A percentile compares a stretch with the other conserved stretches of the same genome.
Conservation (phyloP, 2,888 invertebrate genomes). For the Teleogryllus oceanicus region DNA sequence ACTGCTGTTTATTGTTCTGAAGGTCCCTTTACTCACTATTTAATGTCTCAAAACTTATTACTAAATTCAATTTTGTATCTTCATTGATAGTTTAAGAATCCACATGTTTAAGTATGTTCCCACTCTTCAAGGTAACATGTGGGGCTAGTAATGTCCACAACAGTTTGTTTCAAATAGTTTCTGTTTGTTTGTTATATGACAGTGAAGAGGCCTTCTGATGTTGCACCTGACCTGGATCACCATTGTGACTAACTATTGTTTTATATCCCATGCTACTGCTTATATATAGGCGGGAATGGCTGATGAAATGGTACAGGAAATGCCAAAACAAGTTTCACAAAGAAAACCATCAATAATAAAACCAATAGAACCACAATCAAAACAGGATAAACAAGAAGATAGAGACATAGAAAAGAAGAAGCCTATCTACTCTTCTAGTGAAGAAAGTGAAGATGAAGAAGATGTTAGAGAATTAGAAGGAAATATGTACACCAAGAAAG, state of each 20-base stretch:
- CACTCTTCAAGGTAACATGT: too few relatives aligned
- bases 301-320: conserved; percentile 29
- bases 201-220: background rate
- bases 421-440: conserved; percentile 52
- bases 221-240: too few relatives aligned
- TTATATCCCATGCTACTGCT: conserved; percentile 29
- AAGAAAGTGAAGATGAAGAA: conserved; percentile 65
- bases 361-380: conserved; percentile 30
- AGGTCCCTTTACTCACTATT: background rate
- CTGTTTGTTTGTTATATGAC: conserved; percentile 31
- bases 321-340: conserved; percentile 18
- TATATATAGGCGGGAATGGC: conserved; percentile 29
- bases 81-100: too few relatives aligned
- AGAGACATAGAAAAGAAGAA: background rate
- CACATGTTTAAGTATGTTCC: too few relatives aligned
- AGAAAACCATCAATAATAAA: conserved; percentile 23
- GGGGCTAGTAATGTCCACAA: too few relatives aligned
- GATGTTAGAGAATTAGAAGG: conserved; percentile 76
- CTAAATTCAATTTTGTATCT: too few relatives aligned
- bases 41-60: too few relatives aligned
- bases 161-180: too few relatives aligned
- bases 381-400: conserved; percentile 28
- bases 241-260: conserved; percentile 19
- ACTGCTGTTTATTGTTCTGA: background rate
- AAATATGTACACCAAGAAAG: conserved; percentile 70